Base-by-base conservation (phyloP, 1,140 invertebrate species). In the Polypedilum vanderplanki region DNA sequence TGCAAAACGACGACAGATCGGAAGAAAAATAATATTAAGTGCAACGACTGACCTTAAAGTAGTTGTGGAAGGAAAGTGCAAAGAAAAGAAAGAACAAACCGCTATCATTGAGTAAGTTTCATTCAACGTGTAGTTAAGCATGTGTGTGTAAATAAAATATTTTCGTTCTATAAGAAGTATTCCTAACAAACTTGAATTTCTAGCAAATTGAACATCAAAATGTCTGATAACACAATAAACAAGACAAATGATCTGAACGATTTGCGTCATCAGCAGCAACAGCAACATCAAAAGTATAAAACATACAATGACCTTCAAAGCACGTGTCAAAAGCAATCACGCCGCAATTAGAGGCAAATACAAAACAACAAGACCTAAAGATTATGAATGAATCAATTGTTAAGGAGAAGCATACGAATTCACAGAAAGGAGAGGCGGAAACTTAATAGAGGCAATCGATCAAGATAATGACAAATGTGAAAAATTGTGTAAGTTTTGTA, bases 181-280 rank as follows among this genome's bases (percentile, higher is more conserved):
- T 7, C 5, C 5, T n/a, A 57, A 12, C 12, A 57, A 57, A 57
- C 46, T 57, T n/a, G 46, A 57, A 12, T n/a, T 57, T 57, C 46
- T 12, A 57, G 46, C 12, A 57, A 57, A 57, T n/a, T 57, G 46
- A n/a, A 15, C 46, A 57, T 57, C 46, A 57, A 57, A n/a, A 57
- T 12, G 46, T n/a, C 8, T 70, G 65, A 70, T 70, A 70, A 70
- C 65, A 22, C 20, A 70, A 57, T 15, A 57, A 70, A 70, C 10
- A 17, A 18, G 65, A 20, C 65, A 70, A 70, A 22, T 17, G 65
- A 70, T 10, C 17, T 18, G 20, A 18, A 70, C 65, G 18, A 70
- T 70, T 70, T 70, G 65, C 65, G 65, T 70, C 65, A 70, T 70
- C 65, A 70, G 12, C 41, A 46, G 12, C 46, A 46, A 4, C 46